Evolutionary conservation across 2,113 vertebrate genomes (phyloP).

Genomic region (Piprites chloris): DNA sequence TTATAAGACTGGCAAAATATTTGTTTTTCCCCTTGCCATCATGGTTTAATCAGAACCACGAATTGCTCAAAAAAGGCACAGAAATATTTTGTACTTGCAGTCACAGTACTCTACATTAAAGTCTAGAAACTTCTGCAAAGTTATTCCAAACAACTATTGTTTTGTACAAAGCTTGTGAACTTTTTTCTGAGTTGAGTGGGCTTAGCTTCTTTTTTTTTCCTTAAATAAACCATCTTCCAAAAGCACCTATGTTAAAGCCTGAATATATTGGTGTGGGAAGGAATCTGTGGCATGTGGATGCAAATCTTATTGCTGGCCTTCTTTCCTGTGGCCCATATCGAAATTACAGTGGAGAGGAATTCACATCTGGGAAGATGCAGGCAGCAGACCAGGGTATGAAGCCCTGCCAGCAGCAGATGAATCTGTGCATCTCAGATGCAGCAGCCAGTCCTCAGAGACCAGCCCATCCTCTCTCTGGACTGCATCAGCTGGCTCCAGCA

Average conservation of each 20-base stretch:
- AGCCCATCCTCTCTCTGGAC: constrained; percentile 33
- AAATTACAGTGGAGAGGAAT: constrained; percentile 28
- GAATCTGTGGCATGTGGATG: constrained; percentile 17
- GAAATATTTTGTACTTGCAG: not conserved
- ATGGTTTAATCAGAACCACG: not conserved
- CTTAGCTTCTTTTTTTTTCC: not conserved
- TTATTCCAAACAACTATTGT: not conserved
- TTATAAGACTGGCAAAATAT: not conserved
- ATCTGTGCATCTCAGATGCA: constrained; percentile 18
- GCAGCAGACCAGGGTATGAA: constrained; percentile 8
- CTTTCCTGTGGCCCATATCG: constrained; percentile 24
- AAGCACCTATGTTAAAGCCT: not conserved
- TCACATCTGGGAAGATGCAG: constrained; percentile 57
- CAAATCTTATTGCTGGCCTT: constrained; percentile 15
- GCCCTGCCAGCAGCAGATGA: constrained; percentile 37
- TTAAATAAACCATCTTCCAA: not conserved
- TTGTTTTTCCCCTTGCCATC: not conserved
- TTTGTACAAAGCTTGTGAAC: not conserved
- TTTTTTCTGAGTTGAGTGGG: not conserved
- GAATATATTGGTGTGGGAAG: not conserved
- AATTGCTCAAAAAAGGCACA: not conserved
- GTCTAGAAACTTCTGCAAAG: not conserved
- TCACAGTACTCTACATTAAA: not conserved
- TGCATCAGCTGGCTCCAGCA: constrained; percentile 48
- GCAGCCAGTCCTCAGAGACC: not conserved